phyloP scores from a whole-genome alignment of 2,888 invertebrate species.

The Gymnocheta viridis region DNA sequence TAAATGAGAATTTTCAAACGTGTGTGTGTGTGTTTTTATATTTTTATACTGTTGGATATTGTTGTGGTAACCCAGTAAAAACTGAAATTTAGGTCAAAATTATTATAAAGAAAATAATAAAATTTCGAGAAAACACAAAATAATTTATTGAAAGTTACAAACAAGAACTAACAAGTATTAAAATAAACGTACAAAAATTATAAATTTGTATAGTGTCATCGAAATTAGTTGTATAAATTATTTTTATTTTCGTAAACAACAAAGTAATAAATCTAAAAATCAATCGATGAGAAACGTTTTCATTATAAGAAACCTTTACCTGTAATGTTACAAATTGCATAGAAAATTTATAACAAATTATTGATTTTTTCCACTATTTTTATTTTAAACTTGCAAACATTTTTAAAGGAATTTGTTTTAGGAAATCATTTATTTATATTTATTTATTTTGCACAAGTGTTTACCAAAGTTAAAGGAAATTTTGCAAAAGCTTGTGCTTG shows the following conservation, averaged over 20 bases:
- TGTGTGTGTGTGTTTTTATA: constrained; percentile 31
- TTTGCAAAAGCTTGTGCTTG: constrained; percentile 10
- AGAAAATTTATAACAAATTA: background rate
- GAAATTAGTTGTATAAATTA: background rate
- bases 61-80: constrained; percentile 64
- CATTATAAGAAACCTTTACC: background rate
- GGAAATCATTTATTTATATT: background rate
- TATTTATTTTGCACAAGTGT: background rate
- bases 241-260: background rate
- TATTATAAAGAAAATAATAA: constrained; percentile 13
- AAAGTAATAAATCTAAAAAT: background rate
- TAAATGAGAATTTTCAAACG: background rate
- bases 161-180: background rate
- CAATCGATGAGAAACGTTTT: background rate
- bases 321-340: background rate
- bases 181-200: background rate
- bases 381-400: background rate
- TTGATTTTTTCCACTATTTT: background rate
- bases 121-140: constrained; percentile 22
- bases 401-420: background rate
- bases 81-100: constrained; percentile 63
- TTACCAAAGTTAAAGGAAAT: background rate
- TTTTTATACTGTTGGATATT: constrained; percentile 25
- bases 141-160: background rate
- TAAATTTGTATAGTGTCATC: background rate